Base-by-base conservation (phyloP, 2,797 vertebrate species). In the Sebastes cheni region DNA sequence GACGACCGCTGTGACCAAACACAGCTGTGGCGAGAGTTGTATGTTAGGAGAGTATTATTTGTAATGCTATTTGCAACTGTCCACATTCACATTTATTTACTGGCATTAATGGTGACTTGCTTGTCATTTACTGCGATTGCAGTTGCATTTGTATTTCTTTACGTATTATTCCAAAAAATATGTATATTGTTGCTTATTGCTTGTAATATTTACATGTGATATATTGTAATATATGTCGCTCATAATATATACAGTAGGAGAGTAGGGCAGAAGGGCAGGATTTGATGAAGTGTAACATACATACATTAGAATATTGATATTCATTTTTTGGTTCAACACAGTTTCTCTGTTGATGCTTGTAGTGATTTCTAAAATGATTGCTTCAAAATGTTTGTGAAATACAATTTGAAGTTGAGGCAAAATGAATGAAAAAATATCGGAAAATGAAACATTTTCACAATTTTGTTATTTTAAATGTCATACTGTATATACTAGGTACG, bases 1-100 rank as follows among this genome's bases (percentile, higher is more conserved):
- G 0, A 46, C 14, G 0, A 80, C 95, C 84, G 99, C 39, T 42
- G 39, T 42, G 99, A 12, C 46, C 11, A 71, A 27, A 22, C 18
- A 34, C 8, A 14, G 34, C 59, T 54, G 50, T 52, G 50, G 50
- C 8, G 14, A 52, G 50, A 52, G 50, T 52, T 61, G 20, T 23
- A 56, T 29, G 20, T 46, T 5, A 46, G 8, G 2, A 36, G 18
- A 32, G 52, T 2, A 58, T 29, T 1, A 25, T 52, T 64, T 46
- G 4, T 66, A 39, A 46, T 36, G 23, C 6, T 29, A 52, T 46
- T 34, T 50, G 27, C n/a, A 46, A 42, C 39, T 42, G 8, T 61
- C 6, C 5, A 54, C 4, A 61, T 32, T 59, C 22, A 42, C 11
- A 58, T 32, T 14, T 66, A 59, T 66, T 64, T 50, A 50, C 61